These are phyloP conservation scores for Scytalopus superciliaris DNA, from an alignment of 2,113 vertebrate genomes.

Conservation along the genomic window DNA sequence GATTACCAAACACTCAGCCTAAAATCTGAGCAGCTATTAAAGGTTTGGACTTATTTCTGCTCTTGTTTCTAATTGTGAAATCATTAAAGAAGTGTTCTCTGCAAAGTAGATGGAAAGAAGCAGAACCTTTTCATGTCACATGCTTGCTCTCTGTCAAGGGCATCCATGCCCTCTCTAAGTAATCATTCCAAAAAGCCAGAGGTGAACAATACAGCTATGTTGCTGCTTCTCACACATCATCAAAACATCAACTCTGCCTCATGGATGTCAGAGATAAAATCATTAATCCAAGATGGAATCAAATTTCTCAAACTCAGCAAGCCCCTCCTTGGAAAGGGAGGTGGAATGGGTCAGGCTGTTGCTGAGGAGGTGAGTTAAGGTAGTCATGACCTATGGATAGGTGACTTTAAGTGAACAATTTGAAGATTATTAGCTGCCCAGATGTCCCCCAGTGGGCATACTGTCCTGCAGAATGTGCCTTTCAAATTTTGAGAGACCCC, in stretches of 20 bases:
- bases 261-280: not conserved
- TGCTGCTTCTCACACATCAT: not conserved
- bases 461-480: not conserved
- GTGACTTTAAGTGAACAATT: not conserved
- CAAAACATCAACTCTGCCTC: not conserved
- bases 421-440: not conserved
- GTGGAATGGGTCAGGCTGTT: not conserved
- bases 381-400: too few relatives aligned
- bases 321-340: not conserved
- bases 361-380: not conserved
- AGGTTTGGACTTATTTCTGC: not conserved
- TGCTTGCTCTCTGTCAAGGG: not conserved
- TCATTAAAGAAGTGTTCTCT: not conserved
- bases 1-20: not conserved
- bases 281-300: not conserved
- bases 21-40: not conserved
- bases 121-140: fast-evolving
- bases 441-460: not conserved
- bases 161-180: not conserved
- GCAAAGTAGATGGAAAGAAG: not conserved
- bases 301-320: not conserved
- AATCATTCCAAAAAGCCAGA: not conserved
- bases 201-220: not conserved
- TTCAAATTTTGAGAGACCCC: not conserved
- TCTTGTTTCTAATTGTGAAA: not conserved